Percentiles rank a stretch among this genome's conserved stretches.
These are phyloP conservation scores for Denticeps clupeoides DNA, from an alignment of 2,797 vertebrate species.

Conservation along the genomic window DNA sequence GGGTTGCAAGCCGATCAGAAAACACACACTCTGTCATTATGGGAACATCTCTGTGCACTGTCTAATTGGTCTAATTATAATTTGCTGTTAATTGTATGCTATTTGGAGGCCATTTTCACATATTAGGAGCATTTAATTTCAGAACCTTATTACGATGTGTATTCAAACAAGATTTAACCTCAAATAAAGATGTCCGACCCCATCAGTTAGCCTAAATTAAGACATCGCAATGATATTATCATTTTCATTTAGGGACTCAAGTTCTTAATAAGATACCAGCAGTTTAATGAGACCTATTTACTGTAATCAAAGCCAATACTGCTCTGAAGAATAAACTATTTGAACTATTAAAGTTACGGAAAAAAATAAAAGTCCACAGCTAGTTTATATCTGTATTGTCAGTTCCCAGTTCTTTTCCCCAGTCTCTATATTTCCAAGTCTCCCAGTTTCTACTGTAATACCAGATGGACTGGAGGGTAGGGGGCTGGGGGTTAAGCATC, in stretches of 20 bases:
- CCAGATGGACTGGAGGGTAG: neutral
- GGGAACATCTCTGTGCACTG: conserved; percentile 81
- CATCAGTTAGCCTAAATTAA: neutral
- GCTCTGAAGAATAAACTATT: too few relatives aligned
- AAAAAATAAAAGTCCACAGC: too few relatives aligned
- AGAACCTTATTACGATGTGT: conserved; percentile 73
- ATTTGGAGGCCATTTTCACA: conserved; percentile 76
- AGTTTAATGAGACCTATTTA: too few relatives aligned
- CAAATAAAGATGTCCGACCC: neutral
- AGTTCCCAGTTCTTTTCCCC: neutral
- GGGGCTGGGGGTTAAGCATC: conserved; percentile 1
- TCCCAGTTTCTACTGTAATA: neutral
- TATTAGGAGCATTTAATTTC: conserved; percentile 71
- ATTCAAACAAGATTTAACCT: conserved; percentile 68
- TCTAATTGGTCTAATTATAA: conserved; percentile 86
- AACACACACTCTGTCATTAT: conserved; percentile 57
- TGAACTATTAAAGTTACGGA: too few relatives aligned
- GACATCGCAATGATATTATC: conserved; percentile 5
- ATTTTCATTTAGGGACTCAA: neutral
- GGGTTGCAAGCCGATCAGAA: neutral
- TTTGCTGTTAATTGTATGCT: conserved; percentile 77
- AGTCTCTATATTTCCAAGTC: neutral
- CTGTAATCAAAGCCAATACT: too few relatives aligned
- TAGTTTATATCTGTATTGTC: too few relatives aligned
- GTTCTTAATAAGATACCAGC: too few relatives aligned